Evolutionary conservation across 2,888 invertebrate genomes (phyloP).

Genomic region (Epirrhoe alternata): DNA sequence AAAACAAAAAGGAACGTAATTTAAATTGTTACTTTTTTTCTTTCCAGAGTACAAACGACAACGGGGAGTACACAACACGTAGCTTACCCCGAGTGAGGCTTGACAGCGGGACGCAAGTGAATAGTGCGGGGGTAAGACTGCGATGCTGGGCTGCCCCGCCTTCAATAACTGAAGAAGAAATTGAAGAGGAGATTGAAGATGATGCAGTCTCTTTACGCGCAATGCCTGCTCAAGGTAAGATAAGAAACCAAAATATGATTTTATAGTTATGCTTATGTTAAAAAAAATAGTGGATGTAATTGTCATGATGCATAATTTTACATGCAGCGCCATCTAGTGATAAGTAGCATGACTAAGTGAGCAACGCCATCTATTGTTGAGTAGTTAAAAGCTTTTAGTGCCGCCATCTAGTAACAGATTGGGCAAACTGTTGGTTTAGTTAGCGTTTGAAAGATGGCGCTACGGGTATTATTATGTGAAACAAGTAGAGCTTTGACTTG

Average conservation of each 20-base stretch:
- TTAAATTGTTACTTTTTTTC: not conserved
- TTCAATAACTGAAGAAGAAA: constrained; percentile 88
- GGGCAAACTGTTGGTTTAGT: not conserved
- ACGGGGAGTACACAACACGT: constrained; percentile 73
- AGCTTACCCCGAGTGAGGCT: constrained; percentile 88
- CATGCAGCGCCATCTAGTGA: constrained; percentile 56
- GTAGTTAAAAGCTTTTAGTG: not conserved
- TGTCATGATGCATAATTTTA: not conserved
- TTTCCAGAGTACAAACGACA: constrained; percentile 70
- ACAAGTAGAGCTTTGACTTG: not conserved
- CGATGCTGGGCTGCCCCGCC: constrained; percentile 87
- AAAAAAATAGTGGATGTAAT: not conserved
- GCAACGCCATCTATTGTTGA: constrained; percentile 29
- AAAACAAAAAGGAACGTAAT: too few relatives aligned
- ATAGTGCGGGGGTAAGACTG: constrained; percentile 85
- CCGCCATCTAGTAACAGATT: constrained; percentile 34
- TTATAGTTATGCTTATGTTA: not conserved
- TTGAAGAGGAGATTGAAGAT: constrained; percentile 86
- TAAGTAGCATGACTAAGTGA: constrained; percentile 25
- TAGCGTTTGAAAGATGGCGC: constrained; percentile 43
- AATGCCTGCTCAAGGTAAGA: constrained; percentile 84
- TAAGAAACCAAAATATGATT: not conserved
- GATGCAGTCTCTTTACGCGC: constrained; percentile 88
- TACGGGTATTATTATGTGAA: not conserved
- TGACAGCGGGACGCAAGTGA: constrained; percentile 87